Base-by-base conservation (phyloP, 2,113 vertebrate species). In the Urocynchramus pylzowi region DNA sequence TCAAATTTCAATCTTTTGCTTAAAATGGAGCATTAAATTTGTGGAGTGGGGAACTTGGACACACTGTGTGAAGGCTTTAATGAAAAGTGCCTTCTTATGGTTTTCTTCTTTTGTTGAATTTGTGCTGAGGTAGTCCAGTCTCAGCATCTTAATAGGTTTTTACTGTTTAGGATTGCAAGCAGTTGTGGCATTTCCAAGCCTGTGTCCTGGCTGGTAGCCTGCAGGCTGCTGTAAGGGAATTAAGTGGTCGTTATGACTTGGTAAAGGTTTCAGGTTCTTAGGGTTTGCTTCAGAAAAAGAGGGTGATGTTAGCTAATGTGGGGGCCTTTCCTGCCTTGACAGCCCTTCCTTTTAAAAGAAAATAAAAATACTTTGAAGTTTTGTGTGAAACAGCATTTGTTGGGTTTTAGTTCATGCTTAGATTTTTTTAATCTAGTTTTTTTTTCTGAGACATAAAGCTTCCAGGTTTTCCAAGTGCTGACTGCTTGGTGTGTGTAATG, bases 1-100 rank as follows among this genome's bases (percentile, higher is more conserved):
- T 96, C 82, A 94, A 90, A 88, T 78, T 93, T 69, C 63, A 63
- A 2, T 92, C 54, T 69, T 93, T 76, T 91, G 11, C 56, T 94
- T 90, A 81, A 91, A 90, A 52, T 68, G 39, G 7, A 23, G 44
- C 16, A 78, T 95, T 54, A 68, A 83, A 78, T 94, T 74, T 92
- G 77, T 78, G 35, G 27, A 84, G 50, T 81, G 45, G 44, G 49
- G 42, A 81, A 53, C 61, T 47, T 79, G 24, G 65, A 50, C 37
- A 61, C 27, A 31, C 27, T 10, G 21, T 50, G 33, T 77, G 77
- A 73, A 26, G 11, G 4, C 59, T 85, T 73, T 53, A 83, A 70
- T 83, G 49, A 35, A 59, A 94, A 90, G 19, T 61, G 16, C 22
- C 3, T 31, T 33, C 33, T 33, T 52, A 68, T 16, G 15, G 20